phyloP scores from a whole-genome alignment of 2,888 invertebrate genomes.

The Coronaproctus castanopsis region DNA sequence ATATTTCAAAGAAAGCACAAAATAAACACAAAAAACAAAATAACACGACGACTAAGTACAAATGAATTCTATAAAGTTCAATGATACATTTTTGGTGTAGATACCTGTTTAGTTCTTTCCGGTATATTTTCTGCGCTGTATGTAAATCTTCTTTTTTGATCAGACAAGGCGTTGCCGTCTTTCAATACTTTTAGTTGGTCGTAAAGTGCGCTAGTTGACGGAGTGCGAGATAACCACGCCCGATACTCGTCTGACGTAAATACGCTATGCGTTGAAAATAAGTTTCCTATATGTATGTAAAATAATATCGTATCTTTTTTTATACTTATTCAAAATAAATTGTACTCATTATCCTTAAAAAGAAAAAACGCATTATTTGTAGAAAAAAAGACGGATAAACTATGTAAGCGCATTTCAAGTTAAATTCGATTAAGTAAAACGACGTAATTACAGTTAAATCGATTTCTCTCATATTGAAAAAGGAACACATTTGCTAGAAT shows the following conservation, averaged over 20 bases:
- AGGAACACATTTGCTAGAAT: too few relatives aligned
- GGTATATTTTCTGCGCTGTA: constrained; percentile 70
- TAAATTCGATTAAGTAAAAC: too few relatives aligned
- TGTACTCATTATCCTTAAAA: too few relatives aligned
- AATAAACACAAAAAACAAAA: not conserved
- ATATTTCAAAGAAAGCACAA: not conserved
- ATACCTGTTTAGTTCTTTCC: constrained; percentile 31
- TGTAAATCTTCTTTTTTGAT: constrained; percentile 52
- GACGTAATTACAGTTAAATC: too few relatives aligned
- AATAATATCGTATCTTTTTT: too few relatives aligned
- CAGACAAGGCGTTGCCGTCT: constrained; percentile 36
- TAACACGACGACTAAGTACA: not conserved
- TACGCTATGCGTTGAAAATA: constrained; percentile 29
- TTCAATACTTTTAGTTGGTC: constrained; percentile 70
- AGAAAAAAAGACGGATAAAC: too few relatives aligned
- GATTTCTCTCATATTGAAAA: too few relatives aligned
- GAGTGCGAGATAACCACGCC: constrained; percentile 75
- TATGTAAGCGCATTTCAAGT: too few relatives aligned
- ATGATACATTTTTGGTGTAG: too few relatives aligned
- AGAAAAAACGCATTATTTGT: too few relatives aligned
- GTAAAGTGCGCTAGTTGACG: constrained; percentile 69
- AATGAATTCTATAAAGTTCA: not conserved
- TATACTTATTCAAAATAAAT: too few relatives aligned
- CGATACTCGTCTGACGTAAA: constrained; percentile 84
- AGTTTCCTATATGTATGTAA: constrained; percentile 2